Conservation (phyloP, 1,140 invertebrate species). For the Dendrolimus punctatus region DNA sequence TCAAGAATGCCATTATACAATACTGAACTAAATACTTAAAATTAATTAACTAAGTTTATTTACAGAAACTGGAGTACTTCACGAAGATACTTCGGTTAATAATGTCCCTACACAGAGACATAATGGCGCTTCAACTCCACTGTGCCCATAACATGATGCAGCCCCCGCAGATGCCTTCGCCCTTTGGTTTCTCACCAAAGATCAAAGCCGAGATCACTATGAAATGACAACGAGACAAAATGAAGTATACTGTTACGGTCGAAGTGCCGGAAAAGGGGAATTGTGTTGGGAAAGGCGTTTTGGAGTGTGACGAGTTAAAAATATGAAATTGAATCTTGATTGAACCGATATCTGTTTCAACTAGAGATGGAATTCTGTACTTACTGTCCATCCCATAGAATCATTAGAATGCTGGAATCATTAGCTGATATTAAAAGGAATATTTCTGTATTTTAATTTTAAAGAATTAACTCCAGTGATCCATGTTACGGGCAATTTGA, state of each 20-base stretch:
- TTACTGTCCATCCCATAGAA: too few relatives aligned
- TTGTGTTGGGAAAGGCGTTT: conserved; percentile 4
- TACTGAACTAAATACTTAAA: neutral
- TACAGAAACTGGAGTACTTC: conserved; percentile 61
- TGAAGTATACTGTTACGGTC: conserved; percentile 26
- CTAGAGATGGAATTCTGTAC: too few relatives aligned
- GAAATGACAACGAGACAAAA: conserved; percentile 44
- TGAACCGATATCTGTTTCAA: too few relatives aligned
- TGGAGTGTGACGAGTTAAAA: conserved; percentile 9
- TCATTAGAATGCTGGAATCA: too few relatives aligned
- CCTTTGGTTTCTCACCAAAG: conserved; percentile 36
- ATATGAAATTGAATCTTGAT: conserved; percentile 7
- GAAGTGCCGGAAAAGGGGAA: conserved; percentile 19
- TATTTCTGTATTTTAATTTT: too few relatives aligned
- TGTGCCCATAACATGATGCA: conserved; percentile 19
- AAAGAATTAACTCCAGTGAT: too few relatives aligned
- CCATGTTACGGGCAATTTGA: too few relatives aligned
- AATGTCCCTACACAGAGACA: conserved; percentile 56
- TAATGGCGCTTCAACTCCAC: conserved; percentile 51
- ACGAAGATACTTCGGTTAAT: conserved; percentile 59
- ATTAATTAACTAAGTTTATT: conserved; percentile 12
- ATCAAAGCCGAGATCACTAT: conserved; percentile 52
- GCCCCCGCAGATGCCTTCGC: conserved; percentile 22
- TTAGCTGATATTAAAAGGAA: too few relatives aligned
- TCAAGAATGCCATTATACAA: too few relatives aligned